Conservation (phyloP, 2,888 invertebrate species). For the Cotesia congregata region DNA sequence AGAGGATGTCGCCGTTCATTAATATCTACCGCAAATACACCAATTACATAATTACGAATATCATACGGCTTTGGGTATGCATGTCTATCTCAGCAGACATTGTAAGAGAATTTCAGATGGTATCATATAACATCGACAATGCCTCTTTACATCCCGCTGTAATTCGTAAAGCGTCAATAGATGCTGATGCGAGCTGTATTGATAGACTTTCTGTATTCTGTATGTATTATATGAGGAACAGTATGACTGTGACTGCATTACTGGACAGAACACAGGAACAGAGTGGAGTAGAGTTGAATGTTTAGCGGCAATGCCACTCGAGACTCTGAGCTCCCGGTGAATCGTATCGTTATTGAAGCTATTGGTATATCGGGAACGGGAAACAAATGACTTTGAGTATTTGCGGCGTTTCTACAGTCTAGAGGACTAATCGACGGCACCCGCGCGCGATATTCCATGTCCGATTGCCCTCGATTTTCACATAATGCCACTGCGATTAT, state of each 20-base stretch:
- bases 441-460: slow-evolving; percentile 17
- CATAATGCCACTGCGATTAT: slow-evolving; percentile 38
- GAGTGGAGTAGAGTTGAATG: neutral
- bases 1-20: neutral
- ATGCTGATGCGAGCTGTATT: too few species aligned
- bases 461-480: slow-evolving; percentile 32
- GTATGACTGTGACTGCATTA: too few species aligned
- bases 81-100: neutral
- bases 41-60: neutral
- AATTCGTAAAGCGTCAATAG: too few species aligned
- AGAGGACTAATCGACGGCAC: slow-evolving; percentile 14
- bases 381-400: slow-evolving; percentile 25
- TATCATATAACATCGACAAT: too few species aligned
- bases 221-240: too few species aligned
- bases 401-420: neutral
- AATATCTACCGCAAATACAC: slow-evolving; percentile 14
- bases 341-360: neutral
- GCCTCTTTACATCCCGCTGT: too few species aligned
- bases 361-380: neutral
- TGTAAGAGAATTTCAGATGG: slow-evolving; percentile 8
- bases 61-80: neutral
- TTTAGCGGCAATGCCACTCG: neutral
- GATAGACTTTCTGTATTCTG: too few species aligned
- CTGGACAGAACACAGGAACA: too few species aligned
- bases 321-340: neutral